Evolutionary conservation across 2,888 invertebrate genomes (phyloP).

Genomic region (Stenichneumon culpator): DNA sequence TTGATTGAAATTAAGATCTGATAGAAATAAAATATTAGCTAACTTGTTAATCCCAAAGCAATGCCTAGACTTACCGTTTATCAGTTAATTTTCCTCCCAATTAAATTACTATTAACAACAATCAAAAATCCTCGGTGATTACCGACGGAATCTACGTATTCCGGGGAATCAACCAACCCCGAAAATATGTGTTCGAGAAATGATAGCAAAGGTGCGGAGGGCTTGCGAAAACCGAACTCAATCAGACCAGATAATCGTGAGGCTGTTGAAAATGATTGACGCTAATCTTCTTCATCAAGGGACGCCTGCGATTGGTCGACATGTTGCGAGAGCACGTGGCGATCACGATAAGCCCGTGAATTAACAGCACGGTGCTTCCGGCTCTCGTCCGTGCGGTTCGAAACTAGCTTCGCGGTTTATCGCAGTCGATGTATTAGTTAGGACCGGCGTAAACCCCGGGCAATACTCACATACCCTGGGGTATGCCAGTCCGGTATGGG

Average conservation of each 20-base stretch:
- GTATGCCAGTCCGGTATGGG: neutral
- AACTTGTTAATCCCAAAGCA: neutral
- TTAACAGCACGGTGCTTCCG: slow-evolving; percentile 67
- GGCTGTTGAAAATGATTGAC: slow-evolving; percentile 57
- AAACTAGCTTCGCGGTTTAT: slow-evolving; percentile 30
- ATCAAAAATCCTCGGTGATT: neutral
- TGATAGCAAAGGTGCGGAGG: neutral
- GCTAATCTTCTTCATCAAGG: slow-evolving; percentile 43
- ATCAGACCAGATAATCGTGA: slow-evolving; percentile 35
- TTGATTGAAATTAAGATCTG: too few relatives aligned
- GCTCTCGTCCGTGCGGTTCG: slow-evolving; percentile 75
- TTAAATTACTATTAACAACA: neutral
- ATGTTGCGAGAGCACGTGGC: slow-evolving; percentile 12
- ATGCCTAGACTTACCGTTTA: neutral
- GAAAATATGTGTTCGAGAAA: neutral
- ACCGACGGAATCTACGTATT: neutral
- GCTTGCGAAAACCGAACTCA: slow-evolving; percentile 33
- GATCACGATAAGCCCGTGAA: slow-evolving; percentile 63
- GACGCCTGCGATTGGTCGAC: slow-evolving; percentile 11
- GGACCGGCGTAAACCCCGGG: neutral
- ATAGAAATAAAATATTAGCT: neutral
- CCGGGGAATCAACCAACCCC: neutral
- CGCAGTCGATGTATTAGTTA: neutral
- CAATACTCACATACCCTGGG: slow-evolving; percentile 7
- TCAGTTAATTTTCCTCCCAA: neutral